phyloP scores from a whole-genome alignment of 2,797 vertebrate genomes.

The Gastrophryne carolinensis region DNA sequence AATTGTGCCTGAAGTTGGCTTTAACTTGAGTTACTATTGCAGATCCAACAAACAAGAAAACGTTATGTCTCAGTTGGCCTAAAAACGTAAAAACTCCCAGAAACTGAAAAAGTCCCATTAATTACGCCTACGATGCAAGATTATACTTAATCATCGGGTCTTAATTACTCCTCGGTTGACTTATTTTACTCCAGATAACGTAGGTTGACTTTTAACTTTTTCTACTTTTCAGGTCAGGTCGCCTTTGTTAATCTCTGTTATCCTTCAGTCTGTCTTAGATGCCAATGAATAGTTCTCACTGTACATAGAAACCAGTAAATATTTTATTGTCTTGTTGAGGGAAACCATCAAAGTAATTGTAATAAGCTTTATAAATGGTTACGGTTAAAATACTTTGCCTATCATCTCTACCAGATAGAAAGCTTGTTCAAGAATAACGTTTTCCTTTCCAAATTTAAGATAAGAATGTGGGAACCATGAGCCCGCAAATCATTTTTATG shows the following conservation, averaged over 20 bases:
- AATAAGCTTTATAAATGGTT: background rate
- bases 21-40: no score
- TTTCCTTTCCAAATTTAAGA: conserved; percentile 10
- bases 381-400: background rate
- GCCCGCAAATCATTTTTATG: conserved; percentile 37
- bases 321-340: background rate
- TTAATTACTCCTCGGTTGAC: background rate
- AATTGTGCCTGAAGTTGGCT: no score
- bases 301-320: background rate
- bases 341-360: background rate
- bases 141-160: background rate
- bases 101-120: background rate
- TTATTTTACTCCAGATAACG: background rate
- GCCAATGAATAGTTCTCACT: background rate
- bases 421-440: background rate
- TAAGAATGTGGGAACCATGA: conserved; percentile 40
- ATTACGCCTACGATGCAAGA: background rate
- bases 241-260: background rate
- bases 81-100: background rate
- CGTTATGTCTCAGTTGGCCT: background rate
- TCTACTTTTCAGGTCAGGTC: background rate
- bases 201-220: background rate
- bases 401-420: background rate
- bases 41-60: no score
- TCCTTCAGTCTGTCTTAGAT: background rate